These are phyloP conservation scores for Rana temporaria DNA, from an alignment of 2,113 vertebrate species.

Conservation along the genomic window DNA sequence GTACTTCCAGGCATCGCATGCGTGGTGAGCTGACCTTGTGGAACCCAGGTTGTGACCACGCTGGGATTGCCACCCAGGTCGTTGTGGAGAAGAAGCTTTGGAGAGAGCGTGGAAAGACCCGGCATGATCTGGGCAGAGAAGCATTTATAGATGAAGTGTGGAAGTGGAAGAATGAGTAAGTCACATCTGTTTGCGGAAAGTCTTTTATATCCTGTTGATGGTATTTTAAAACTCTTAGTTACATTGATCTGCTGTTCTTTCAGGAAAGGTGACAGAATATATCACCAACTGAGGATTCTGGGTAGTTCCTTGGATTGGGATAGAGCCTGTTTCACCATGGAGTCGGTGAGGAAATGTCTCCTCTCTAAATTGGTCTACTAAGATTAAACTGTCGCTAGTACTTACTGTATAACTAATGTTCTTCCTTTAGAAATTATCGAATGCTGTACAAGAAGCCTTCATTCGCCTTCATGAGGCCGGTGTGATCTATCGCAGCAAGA, in stretches of 20 bases:
- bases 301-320: conserved; percentile 91
- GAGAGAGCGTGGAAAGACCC: conserved; percentile 79
- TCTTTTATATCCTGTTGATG: not conserved
- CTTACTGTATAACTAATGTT: not conserved
- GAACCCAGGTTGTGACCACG: conserved; percentile 93
- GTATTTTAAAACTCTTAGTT: not conserved
- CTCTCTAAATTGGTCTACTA: not conserved
- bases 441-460: conserved; percentile 85
- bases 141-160: conserved; percentile 85
- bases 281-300: conserved; percentile 84
- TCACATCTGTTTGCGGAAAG: conserved; percentile 36
- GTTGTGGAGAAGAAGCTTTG: conserved; percentile 92
- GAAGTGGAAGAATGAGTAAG: conserved; percentile 93
- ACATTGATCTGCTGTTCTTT: not conserved
- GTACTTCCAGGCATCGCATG: conserved; percentile 85
- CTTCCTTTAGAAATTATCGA: conserved; percentile 74
- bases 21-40: conserved; percentile 87
- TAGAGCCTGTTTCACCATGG: conserved; percentile 91
- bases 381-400: too few relatives aligned
- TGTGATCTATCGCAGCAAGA: conserved; percentile 85
- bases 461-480: conserved; percentile 82
- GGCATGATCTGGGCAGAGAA: conserved; percentile 88
- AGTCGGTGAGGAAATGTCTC: conserved; percentile 74
- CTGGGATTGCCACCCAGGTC: conserved; percentile 92
- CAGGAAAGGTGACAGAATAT: conserved; percentile 89